Percentiles rank a stretch among this genome's conserved stretches.
Evolutionary conservation across 2,888 invertebrate genomes (phyloP).

Genomic region (Pristionchus mayeri): DNA sequence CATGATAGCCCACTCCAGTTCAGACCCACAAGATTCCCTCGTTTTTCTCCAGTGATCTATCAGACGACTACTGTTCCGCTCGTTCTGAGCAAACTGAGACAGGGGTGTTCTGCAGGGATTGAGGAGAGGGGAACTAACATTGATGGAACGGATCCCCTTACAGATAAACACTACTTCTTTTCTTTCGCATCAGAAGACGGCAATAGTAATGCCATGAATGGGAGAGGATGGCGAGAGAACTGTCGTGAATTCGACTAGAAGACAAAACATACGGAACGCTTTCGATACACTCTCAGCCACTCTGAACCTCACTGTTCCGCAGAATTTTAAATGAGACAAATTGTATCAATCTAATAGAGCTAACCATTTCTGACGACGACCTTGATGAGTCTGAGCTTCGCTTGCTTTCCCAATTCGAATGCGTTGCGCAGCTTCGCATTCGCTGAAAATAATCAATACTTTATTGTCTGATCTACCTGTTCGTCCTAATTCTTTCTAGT

Average conservation of each 20-base stretch:
- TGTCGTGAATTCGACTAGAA: background rate
- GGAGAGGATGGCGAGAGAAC: background rate
- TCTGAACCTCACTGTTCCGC: background rate
- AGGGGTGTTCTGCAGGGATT: conserved; percentile 29
- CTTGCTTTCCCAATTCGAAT: conserved; percentile 73
- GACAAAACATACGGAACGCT: background rate
- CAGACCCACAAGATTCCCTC: background rate
- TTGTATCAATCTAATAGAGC: too few relatives aligned
- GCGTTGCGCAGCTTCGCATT: conserved; percentile 71
- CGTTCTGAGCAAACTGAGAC: conserved; percentile 37
- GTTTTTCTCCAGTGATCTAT: conserved; percentile 30
- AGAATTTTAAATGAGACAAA: too few relatives aligned
- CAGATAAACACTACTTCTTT: conserved; percentile 10
- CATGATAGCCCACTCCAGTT: background rate
- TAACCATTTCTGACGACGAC: conserved; percentile 74
- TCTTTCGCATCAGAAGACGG: background rate
- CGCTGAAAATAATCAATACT: conserved; percentile 62
- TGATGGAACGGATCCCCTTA: conserved; percentile 26
- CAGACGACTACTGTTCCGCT: conserved; percentile 32
- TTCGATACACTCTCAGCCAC: background rate
- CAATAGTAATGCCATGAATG: background rate
- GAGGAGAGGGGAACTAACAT: background rate
- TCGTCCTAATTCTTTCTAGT: background rate
- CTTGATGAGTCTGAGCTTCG: conserved; percentile 74
- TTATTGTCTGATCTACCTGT: background rate